These are phyloP conservation scores for Momotus momota DNA, from an alignment of 2,797 vertebrate genomes.

Conservation along the genomic window DNA sequence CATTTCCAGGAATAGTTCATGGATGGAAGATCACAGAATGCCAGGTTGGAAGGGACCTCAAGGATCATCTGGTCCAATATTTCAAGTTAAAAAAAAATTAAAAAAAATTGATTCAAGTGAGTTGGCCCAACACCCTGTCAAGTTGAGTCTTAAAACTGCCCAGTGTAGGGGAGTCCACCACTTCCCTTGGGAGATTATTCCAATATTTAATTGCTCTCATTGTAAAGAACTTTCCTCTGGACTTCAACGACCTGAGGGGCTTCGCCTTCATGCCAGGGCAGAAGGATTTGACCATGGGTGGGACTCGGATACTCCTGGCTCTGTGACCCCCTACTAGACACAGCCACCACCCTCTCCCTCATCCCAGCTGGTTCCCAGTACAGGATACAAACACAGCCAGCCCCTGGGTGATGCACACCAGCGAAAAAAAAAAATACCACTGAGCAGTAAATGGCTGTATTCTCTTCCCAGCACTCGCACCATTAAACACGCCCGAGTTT, in stretches of 20 bases:
- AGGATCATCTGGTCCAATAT: too few relatives aligned
- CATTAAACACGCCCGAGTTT: conserved; percentile 21
- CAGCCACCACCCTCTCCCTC: neutral
- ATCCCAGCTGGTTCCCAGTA: neutral
- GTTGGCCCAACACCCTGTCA: too few relatives aligned
- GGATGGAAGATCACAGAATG: neutral
- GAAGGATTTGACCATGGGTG: neutral
- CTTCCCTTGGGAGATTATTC: too few relatives aligned
- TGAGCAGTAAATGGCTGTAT: conserved; percentile 36
- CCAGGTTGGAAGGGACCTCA: too few relatives aligned
- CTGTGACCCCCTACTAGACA: neutral
- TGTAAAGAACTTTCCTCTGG: too few relatives aligned
- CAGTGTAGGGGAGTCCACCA: too few relatives aligned
- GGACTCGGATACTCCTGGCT: neutral
- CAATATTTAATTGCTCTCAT: too few relatives aligned
- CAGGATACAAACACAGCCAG: neutral
- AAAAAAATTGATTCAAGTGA: too few relatives aligned
- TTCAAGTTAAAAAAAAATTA: too few relatives aligned
- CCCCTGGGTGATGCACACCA: neutral
- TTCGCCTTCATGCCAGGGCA: neutral
- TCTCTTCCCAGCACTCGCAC: conserved; percentile 45
- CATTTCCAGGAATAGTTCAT: too few relatives aligned
- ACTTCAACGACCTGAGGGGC: neutral
- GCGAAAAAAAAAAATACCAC: neutral
- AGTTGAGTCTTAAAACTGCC: too few relatives aligned